Evolutionary conservation across 1,140 invertebrate genomes (phyloP).

Genomic region (Nasonia giraulti): DNA sequence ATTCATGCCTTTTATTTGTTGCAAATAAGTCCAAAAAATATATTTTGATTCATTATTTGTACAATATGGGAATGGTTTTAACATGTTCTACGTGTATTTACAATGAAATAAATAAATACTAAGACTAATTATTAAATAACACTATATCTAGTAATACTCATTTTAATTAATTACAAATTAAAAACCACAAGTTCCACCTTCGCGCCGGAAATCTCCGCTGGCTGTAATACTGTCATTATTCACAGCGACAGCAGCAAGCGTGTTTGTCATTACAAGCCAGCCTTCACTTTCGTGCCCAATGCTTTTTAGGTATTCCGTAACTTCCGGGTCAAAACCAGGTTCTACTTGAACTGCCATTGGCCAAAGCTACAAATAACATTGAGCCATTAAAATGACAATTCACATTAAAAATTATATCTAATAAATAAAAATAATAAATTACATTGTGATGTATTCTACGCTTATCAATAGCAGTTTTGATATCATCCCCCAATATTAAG

Average conservation of each 20-base stretch:
- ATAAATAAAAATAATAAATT: constrained; percentile 53
- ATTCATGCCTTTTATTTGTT: too few relatives aligned
- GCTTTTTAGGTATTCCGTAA: constrained; percentile 66
- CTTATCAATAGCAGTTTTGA: constrained; percentile 59
- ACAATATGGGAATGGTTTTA: too few relatives aligned
- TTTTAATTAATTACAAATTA: constrained; percentile 24
- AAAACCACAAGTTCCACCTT: constrained; percentile 64
- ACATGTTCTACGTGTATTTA: too few relatives aligned
- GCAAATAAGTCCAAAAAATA: too few relatives aligned
- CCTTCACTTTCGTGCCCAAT: constrained; percentile 71
- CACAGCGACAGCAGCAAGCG: too few relatives aligned
- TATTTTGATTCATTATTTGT: too few relatives aligned
- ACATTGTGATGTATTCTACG: constrained; percentile 65
- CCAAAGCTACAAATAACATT: constrained; percentile 76
- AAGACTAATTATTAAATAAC: background rate
- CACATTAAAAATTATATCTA: background rate
- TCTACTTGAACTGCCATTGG: constrained; percentile 81
- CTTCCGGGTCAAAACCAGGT: constrained; percentile 72
- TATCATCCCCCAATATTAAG: constrained; percentile 57
- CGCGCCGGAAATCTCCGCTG: constrained; percentile 74
- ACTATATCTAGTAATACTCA: background rate
- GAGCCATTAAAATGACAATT: background rate
- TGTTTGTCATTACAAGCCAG: too few relatives aligned
- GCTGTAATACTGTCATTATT: constrained; percentile 54
- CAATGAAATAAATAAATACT: background rate